phyloP scores from a whole-genome alignment of 2,888 invertebrate genomes.

The Mactromeris polynyma region DNA sequence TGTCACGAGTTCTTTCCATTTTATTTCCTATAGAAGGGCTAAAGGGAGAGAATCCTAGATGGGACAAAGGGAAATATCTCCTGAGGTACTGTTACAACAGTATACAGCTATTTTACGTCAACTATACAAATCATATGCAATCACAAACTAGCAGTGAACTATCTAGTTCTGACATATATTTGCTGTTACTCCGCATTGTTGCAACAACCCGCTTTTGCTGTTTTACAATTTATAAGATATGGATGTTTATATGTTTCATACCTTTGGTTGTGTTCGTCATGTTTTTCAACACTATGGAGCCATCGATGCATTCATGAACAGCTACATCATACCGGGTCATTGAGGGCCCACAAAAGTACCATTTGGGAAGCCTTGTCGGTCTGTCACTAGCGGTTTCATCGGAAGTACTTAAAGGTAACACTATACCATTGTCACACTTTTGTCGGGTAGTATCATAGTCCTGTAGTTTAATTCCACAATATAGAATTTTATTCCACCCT shows the following conservation, averaged over 20 bases:
- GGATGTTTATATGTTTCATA: not conserved
- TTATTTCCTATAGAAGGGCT: too few relatives aligned
- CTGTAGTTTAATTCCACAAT: not conserved
- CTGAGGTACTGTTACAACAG: too few relatives aligned
- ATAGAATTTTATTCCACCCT: not conserved
- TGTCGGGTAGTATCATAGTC: not conserved
- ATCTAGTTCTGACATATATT: too few relatives aligned
- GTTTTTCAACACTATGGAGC: not conserved
- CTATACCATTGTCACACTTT: not conserved
- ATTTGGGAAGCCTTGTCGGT: not conserved
- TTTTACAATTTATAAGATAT: too few relatives aligned
- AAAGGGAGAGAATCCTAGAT: too few relatives aligned
- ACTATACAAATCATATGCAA: too few relatives aligned
- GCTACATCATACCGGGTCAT: not conserved
- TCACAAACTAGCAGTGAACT: too few relatives aligned
- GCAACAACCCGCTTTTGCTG: too few relatives aligned
- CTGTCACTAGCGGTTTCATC: not conserved
- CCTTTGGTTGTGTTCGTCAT: not conserved
- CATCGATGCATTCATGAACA: not conserved
- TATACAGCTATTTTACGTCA: too few relatives aligned
- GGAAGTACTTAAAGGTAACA: not conserved
- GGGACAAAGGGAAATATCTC: too few relatives aligned
- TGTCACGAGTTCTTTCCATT: too few relatives aligned
- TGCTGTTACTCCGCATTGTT: too few relatives aligned
- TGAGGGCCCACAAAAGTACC: not conserved